Evolutionary conservation across 1,140 invertebrate species (phyloP), one percentile per base, ranked within the genome.

Genomic region (Heliothis subflexa): DNA sequence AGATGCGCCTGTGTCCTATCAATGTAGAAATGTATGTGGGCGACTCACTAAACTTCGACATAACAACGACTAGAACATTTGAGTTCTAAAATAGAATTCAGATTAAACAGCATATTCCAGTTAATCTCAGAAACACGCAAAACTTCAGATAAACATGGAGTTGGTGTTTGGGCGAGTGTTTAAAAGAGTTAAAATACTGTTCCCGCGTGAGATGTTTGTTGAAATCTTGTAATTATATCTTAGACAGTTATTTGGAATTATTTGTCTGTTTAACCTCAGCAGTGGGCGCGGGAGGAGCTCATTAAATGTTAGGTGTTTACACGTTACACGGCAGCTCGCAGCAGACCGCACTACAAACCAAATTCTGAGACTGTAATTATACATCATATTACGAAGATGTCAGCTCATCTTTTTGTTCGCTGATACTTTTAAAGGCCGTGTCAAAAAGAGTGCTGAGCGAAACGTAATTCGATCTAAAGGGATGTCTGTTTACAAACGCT

Each of bases 251-350:
- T 57, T 25, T 57, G 25, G 18, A 59, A 59, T 14, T 59, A 25
- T 28, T 59, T 59, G 21, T 59, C 55, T 59, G 55, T 59, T 59
- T 59, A 25, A 59, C 12, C 2, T 59, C 21, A 59, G 25, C 18
- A 59, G 9, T 55, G 16, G 21, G 54, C 16, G 10, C 16, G 21
- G 33, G 33, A 40, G 33, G 5, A 40, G 33, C 33, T 33, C 55
- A 13, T 59, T 4, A 28, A 57, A 59, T 59, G 55, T 28, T 5
- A 11, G 21, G 18, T 57, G 55, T 21, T 21, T 18, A 59, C 12
- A 59, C 55, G 54, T 21, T 55, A 9, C 33, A 25, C 55, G 55
- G 10, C 55, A 4, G 21, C 21, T 59, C 3, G 33, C 33, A 40
- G 33, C 55, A 28, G 21, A 59, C 5, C 55, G 4, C 55, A 3